Evolutionary conservation across 2,888 invertebrate species (phyloP), one percentile per base, ranked within the genome.

Genomic region (Formica aserva): DNA sequence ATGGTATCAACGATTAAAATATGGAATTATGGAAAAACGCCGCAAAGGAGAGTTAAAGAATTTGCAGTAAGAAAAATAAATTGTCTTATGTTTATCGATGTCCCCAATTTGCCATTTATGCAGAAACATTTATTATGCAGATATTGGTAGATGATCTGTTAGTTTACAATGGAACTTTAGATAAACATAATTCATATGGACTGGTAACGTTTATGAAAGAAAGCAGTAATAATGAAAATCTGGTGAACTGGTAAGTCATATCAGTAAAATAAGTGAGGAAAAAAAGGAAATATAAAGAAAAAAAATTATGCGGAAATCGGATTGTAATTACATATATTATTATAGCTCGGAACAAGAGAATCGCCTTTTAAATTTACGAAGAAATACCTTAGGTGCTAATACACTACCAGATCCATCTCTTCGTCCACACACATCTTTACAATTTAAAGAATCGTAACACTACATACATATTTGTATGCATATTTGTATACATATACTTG

Each of bases 1-100:
- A 96, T 96, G 22, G 95, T 98, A 15, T 97, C 97, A 18, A 96
- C 96, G 92, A 96, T 98, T 83, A 97, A 97, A 93, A 95, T 98
- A 87, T 98, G 97, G 97, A 98, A 98, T 95, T 98, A 98, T 93
- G 96, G 97, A 45, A 98, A 98, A 95, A 97, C 97, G 0, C 96
- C 97, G 0, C 95, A 95, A 6, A 95, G 98, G 92, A 98, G 98
- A 11, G 97, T 98, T 35, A 97, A 97, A 93, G 98, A 98, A 95
- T 97, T 98, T 94, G 97, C 97, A 87, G 98, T 98, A 95, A 96
- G 96, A 52, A 32, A 86, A 78, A 82, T 55, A 8, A 52, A n/a
- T 74, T 55, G 57, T 29, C 29, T 63, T 48, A 26, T 57, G 55
- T 32, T 32, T 26, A 69, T 63, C n/a, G n/a, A 55, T 29, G 48